Evolutionary conservation across 1,140 invertebrate species (phyloP).

Genomic region (Lycorma delicatula): DNA sequence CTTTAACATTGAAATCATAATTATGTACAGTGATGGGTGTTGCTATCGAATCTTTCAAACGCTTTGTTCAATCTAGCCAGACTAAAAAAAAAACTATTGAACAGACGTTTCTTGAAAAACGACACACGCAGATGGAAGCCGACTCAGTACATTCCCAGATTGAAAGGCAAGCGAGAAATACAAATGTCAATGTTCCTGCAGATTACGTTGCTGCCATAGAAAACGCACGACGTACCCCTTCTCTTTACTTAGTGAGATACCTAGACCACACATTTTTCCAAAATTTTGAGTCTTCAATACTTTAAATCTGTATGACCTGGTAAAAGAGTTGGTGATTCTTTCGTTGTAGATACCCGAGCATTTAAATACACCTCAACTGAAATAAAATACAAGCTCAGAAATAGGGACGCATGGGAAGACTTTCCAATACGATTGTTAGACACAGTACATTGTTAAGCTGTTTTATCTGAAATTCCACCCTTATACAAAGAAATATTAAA

Average conservation of each 20-base stretch:
- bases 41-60: slow-evolving; percentile 34
- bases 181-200: slow-evolving; percentile 20
- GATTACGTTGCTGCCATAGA: slow-evolving; percentile 12
- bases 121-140: slow-evolving; percentile 39
- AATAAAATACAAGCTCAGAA: slow-evolving; percentile 20
- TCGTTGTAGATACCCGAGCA: slow-evolving; percentile 15
- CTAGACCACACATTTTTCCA: slow-evolving; percentile 14
- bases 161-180: slow-evolving; percentile 9
- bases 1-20: slow-evolving; percentile 16
- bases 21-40: slow-evolving; percentile 34
- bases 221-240: slow-evolving; percentile 6
- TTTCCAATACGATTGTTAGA: slow-evolving; percentile 5
- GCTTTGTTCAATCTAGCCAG: slow-evolving; percentile 28
- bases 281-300: slow-evolving; percentile 9
- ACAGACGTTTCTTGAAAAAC: slow-evolving; percentile 38
- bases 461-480: background rate
- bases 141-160: slow-evolving; percentile 35
- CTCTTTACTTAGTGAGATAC: slow-evolving; percentile 14
- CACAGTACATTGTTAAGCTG: background rate
- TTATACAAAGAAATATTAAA: slow-evolving; percentile 11
- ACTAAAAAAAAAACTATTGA: slow-evolving; percentile 28
- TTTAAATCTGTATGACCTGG: slow-evolving; percentile 15
- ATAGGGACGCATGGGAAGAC: slow-evolving; percentile 4
- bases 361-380: slow-evolving; percentile 20
- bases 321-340: slow-evolving; percentile 9